phyloP scores from a whole-genome alignment of 2,888 invertebrate genomes.

The Phengaris alcon region DNA sequence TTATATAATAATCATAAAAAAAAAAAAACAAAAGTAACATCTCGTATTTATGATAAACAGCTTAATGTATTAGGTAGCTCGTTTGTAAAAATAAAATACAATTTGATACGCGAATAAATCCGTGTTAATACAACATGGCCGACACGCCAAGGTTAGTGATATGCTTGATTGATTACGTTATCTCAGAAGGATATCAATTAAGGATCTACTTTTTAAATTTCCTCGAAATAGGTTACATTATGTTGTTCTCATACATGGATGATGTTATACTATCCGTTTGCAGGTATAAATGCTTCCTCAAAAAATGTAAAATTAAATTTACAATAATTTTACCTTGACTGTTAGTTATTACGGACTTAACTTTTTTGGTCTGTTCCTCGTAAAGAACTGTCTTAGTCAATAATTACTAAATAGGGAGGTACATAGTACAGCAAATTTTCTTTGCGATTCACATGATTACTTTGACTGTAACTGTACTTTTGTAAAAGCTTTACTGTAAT shows the following conservation, averaged over 20 bases:
- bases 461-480: neutral
- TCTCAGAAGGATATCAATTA: constrained; percentile 21
- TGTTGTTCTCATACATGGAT: neutral
- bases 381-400: neutral
- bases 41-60: neutral
- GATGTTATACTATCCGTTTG: neutral
- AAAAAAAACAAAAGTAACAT: constrained; percentile 2
- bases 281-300: neutral
- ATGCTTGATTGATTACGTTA: constrained; percentile 18
- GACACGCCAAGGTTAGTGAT: constrained; percentile 13
- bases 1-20: neutral
- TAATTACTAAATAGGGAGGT: neutral
- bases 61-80: constrained; percentile 16
- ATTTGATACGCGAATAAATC: constrained; percentile 5
- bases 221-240: constrained; percentile 15
- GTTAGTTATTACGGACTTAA: no score
- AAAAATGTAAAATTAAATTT: neutral
- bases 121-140: constrained; percentile 11
- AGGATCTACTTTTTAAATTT: constrained; percentile 16
- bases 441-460: neutral
- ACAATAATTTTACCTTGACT: neutral
- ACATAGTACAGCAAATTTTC: neutral
- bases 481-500: constrained; percentile 10
- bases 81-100: constrained; percentile 8
- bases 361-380: no score